A percentile compares a stretch with the other conserved stretches of the same genome.
Conservation (phyloP, 2,888 invertebrate species). For the Epirrhoe tristata region DNA sequence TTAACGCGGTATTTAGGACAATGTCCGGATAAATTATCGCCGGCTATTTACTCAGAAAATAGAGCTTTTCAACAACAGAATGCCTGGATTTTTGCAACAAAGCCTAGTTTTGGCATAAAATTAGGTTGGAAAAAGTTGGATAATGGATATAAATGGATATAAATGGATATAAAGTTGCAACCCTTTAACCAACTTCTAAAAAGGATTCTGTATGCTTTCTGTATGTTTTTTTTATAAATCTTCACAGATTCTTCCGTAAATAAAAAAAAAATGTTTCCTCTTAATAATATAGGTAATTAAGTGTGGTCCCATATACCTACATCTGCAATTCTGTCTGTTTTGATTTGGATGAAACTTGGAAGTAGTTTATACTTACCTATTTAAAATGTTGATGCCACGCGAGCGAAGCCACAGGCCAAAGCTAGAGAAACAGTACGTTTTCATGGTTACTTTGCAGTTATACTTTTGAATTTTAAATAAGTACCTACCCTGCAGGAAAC, state of each 20-base stretch:
- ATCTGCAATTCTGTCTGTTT: too few species aligned
- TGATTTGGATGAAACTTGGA: too few species aligned
- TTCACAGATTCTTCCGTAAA: too few species aligned
- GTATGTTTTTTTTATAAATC: too few species aligned
- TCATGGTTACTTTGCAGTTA: slow-evolving; percentile 15
- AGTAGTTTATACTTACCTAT: too few species aligned
- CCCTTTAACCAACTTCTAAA: not conserved
- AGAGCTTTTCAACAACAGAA: slow-evolving; percentile 42
- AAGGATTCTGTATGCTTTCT: too few species aligned
- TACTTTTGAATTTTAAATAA: slow-evolving; percentile 23
- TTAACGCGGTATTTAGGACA: slow-evolving; percentile 62
- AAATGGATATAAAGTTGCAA: too few species aligned
- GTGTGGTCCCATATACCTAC: too few species aligned
- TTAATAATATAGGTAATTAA: too few species aligned
- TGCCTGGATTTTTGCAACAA: slow-evolving; percentile 4
- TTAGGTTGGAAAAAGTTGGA: not conserved
- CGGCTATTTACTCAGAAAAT: slow-evolving; percentile 62
- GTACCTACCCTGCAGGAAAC: slow-evolving; percentile 6
- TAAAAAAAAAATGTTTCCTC: too few species aligned
- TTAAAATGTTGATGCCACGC: too few species aligned
- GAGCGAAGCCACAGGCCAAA: too few species aligned
- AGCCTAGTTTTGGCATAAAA: not conserved
- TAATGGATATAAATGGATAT: not conserved
- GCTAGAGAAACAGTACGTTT: not conserved
- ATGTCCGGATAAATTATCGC: slow-evolving; percentile 58